Percentiles rank a stretch among this genome's conserved stretches.
Conservation (phyloP, 2,888 invertebrate species). For the Azorinus chamasolen region DNA sequence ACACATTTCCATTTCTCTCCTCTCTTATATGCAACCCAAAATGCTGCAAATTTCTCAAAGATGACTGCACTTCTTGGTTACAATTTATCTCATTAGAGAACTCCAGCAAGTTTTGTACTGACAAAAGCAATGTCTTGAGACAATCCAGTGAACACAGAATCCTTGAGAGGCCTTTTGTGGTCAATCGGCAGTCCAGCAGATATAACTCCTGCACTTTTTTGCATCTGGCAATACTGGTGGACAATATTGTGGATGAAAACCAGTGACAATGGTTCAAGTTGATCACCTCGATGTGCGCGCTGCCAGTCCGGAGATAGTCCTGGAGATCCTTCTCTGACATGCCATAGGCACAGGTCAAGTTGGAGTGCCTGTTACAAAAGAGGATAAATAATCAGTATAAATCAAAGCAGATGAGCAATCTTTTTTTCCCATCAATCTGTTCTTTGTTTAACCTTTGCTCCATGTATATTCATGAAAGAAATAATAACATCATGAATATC, state of each 20-base stretch:
- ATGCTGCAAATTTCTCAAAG: slow-evolving; percentile 73
- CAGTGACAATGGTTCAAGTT: slow-evolving; percentile 83
- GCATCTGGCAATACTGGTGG: slow-evolving; percentile 75
- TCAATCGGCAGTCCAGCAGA: slow-evolving; percentile 80
- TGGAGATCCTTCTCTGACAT: slow-evolving; percentile 72
- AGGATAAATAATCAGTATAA: slow-evolving; percentile 1
- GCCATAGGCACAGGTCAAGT: slow-evolving; percentile 70
- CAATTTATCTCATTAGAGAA: slow-evolving; percentile 78
- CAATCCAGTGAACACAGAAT: slow-evolving; percentile 74
- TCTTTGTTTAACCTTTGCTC: too few relatives aligned
- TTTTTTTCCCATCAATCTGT: too few relatives aligned
- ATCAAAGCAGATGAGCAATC: background rate
- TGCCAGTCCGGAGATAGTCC: slow-evolving; percentile 69
- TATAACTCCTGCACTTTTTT: slow-evolving; percentile 75
- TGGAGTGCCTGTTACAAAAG: slow-evolving; percentile 72
- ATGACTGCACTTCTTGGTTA: slow-evolving; percentile 72
- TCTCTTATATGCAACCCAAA: slow-evolving; percentile 81
- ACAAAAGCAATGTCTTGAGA: slow-evolving; percentile 78
- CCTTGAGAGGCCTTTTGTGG: slow-evolving; percentile 76
- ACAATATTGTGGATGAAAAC: slow-evolving; percentile 72
- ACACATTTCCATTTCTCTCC: slow-evolving; percentile 67
- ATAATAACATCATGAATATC: too few relatives aligned
- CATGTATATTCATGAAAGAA: too few relatives aligned
- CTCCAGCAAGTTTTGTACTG: slow-evolving; percentile 79
- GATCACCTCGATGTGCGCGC: slow-evolving; percentile 70